A percentile compares a stretch with the other conserved stretches of the same genome.
Conservation (phyloP, 2,113 vertebrate genomes). For the Mobula birostris region DNA sequence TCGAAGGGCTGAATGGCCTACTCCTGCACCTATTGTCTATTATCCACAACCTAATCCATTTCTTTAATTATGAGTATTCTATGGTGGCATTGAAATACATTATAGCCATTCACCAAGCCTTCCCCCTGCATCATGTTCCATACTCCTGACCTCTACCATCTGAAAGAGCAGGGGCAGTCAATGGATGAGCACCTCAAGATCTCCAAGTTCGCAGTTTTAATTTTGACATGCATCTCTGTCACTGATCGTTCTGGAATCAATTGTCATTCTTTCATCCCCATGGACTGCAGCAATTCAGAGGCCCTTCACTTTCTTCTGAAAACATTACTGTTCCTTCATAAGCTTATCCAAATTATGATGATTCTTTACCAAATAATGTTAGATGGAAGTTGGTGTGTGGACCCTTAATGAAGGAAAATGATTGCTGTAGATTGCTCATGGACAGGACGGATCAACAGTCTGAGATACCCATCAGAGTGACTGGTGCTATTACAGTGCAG, state of each 20-base stretch:
- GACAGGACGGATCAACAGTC: background rate
- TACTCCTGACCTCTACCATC: background rate
- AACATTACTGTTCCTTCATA: no score
- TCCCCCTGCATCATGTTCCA: background rate
- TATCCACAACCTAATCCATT: no score
- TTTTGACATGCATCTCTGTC: background rate
- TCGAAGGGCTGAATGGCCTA: no score
- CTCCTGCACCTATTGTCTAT: no score
- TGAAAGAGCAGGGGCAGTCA: background rate
- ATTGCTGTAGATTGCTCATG: background rate
- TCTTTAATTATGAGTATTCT: background rate
- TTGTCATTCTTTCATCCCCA: background rate
- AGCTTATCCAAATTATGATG: background rate
- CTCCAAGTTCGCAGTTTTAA: background rate
- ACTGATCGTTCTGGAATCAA: background rate
- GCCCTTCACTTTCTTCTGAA: background rate
- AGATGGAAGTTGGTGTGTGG: background rate
- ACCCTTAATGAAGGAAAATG: background rate
- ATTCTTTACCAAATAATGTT: background rate
- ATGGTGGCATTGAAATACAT: background rate
- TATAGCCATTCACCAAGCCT: no score
- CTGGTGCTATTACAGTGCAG: background rate
- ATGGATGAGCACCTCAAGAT: background rate
- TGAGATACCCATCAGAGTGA: background rate
- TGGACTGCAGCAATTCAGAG: background rate